Conservation (phyloP, 2,113 vertebrate species). For the Cygnus atratus region DNA sequence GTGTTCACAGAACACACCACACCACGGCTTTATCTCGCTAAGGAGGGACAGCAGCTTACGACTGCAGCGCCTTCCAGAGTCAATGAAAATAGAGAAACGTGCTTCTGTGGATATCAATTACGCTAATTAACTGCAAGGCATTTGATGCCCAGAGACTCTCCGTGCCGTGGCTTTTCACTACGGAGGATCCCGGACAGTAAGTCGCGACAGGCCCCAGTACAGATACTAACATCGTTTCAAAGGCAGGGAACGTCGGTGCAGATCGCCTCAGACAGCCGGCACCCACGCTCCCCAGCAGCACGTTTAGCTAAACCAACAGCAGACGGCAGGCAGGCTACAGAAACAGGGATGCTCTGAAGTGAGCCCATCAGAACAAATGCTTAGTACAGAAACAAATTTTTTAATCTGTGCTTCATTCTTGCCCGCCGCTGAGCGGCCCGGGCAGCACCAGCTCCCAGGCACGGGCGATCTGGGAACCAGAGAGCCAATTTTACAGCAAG, state of each 20-base stretch:
- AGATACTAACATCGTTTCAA: accelerated
- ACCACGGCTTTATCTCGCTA: background rate
- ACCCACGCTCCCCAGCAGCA: no score
- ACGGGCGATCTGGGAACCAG: background rate
- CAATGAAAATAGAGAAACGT: accelerated
- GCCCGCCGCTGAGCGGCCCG: background rate
- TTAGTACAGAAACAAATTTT: background rate
- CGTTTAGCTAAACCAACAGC: no score
- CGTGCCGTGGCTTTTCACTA: no score
- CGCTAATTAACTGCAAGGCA: background rate
- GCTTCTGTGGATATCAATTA: no score
- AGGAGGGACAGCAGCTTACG: background rate
- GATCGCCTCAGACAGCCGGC: background rate
- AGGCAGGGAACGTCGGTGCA: accelerated
- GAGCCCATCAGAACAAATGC: background rate
- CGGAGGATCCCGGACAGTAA: background rate
- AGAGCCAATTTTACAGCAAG: background rate
- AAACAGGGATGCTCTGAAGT: background rate
- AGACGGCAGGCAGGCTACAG: no score
- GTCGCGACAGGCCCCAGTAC: accelerated
- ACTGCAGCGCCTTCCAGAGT: background rate
- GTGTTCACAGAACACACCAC: background rate
- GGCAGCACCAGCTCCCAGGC: background rate
- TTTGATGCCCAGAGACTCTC: background rate
- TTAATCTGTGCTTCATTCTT: no score